Evolutionary conservation across 2,113 vertebrate genomes (phyloP).

Genomic region (Meles meles): DNA sequence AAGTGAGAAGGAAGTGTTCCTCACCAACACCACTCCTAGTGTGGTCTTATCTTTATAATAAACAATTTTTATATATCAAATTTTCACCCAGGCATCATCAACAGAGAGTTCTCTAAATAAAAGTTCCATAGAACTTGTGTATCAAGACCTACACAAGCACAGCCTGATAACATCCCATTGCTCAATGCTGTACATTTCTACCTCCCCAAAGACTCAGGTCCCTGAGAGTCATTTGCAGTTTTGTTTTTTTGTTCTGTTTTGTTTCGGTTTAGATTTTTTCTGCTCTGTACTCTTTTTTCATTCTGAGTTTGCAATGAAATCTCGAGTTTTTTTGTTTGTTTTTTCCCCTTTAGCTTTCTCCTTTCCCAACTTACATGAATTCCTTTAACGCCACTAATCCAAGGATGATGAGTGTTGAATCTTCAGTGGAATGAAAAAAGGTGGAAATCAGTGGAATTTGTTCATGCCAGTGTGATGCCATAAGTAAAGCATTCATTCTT

Average conservation of each 20-base stretch:
- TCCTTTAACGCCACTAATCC: neutral
- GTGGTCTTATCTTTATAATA: neutral
- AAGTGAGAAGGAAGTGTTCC: neutral
- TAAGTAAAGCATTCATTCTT: neutral
- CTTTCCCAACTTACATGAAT: neutral
- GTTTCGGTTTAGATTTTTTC: neutral
- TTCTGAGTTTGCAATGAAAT: neutral
- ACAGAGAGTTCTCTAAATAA: neutral
- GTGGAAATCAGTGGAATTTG: neutral
- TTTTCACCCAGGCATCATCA: neutral
- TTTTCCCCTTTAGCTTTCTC: neutral
- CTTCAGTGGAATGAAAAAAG: neutral
- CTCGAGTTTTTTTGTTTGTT: neutral
- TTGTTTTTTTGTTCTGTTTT: too few species aligned
- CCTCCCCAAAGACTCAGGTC: neutral
- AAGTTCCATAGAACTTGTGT: neutral
- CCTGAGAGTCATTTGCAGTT: neutral
- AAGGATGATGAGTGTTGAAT: neutral
- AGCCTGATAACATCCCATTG: too few species aligned
- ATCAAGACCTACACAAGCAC: neutral
- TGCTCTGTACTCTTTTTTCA: neutral
- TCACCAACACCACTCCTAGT: neutral
- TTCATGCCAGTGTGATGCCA: too few species aligned
- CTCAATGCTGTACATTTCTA: too few species aligned
- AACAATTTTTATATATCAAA: neutral